phyloP scores from a whole-genome alignment of 1,140 invertebrate genomes.

The Magallana ariakensis region DNA sequence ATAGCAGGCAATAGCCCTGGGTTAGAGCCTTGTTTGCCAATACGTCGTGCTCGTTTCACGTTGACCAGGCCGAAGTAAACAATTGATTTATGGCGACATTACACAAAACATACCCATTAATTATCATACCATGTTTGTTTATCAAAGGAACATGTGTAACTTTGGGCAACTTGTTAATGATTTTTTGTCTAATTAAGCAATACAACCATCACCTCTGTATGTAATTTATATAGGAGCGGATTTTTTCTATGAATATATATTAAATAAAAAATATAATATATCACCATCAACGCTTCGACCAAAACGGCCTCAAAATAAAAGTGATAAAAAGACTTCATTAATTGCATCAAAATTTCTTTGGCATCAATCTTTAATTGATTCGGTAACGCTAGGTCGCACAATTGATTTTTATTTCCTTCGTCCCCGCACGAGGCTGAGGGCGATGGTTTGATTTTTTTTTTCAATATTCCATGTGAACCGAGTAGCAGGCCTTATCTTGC shows the following conservation, averaged over 20 bases:
- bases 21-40: background rate
- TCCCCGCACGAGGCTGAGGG: background rate
- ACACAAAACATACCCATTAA: conserved; percentile 30
- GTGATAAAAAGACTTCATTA: background rate
- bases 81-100: conserved; percentile 35
- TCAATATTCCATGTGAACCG: background rate
- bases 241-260: background rate
- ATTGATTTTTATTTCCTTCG: conserved; percentile 1
- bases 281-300: background rate
- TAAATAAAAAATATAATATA: background rate
- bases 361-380: conserved; percentile 32
- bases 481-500: background rate
- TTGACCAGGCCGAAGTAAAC: conserved; percentile 22
- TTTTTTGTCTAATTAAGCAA: conserved; percentile 18
- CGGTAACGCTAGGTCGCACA: background rate
- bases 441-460: background rate
- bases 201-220: background rate
- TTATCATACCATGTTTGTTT: conserved; percentile 23
- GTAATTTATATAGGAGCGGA: background rate
- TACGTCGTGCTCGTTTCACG: conserved; percentile 8
- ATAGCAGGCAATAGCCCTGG: conserved; percentile 20
- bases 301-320: background rate
- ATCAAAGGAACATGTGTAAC: conserved; percentile 31
- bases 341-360: conserved; percentile 23
- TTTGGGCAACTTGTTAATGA: conserved; percentile 32